phyloP scores from a whole-genome alignment of 2,888 invertebrate genomes.

The Hoplodrina blanda region DNA sequence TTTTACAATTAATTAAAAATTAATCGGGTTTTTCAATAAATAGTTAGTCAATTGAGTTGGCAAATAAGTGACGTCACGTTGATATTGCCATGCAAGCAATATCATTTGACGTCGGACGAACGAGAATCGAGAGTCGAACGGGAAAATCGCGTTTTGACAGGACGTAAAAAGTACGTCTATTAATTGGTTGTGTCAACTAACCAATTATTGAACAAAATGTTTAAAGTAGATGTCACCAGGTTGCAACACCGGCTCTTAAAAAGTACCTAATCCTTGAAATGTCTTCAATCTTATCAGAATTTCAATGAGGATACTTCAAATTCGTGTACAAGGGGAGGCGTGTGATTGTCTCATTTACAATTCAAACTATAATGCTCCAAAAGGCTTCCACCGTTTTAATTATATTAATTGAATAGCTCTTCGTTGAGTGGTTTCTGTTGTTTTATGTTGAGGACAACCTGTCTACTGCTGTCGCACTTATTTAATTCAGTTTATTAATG shows the following conservation, averaged over 20 bases:
- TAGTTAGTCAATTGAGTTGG: too few relatives aligned
- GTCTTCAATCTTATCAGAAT: conserved; percentile 60
- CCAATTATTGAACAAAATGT: too few relatives aligned
- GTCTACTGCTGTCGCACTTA: conserved; percentile 29
- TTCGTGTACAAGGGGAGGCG: conserved; percentile 67
- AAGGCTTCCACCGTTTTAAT: conserved; percentile 65
- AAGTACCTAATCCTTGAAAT: conserved; percentile 32
- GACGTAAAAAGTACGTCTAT: too few relatives aligned
- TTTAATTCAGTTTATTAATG: conserved; percentile 31
- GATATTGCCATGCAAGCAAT: too few relatives aligned
- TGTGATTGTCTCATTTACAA: conserved; percentile 73
- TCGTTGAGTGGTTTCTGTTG: conserved; percentile 63
- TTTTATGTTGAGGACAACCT: conserved; percentile 42
- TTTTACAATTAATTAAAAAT: too few relatives aligned
- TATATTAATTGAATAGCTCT: conserved; percentile 71
- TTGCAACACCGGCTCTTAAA: conserved; percentile 25
- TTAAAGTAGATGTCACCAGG: too few relatives aligned
- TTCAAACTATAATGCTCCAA: conserved; percentile 68
- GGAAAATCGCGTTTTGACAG: too few relatives aligned
- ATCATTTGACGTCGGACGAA: too few relatives aligned
- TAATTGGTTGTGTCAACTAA: too few relatives aligned
- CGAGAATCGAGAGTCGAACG: too few relatives aligned
- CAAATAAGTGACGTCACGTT: too few relatives aligned
- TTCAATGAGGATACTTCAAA: conserved; percentile 68
- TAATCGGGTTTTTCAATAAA: too few relatives aligned